Conservation (phyloP, 2,888 invertebrate species). For the Zootermopsis nevadensis region DNA sequence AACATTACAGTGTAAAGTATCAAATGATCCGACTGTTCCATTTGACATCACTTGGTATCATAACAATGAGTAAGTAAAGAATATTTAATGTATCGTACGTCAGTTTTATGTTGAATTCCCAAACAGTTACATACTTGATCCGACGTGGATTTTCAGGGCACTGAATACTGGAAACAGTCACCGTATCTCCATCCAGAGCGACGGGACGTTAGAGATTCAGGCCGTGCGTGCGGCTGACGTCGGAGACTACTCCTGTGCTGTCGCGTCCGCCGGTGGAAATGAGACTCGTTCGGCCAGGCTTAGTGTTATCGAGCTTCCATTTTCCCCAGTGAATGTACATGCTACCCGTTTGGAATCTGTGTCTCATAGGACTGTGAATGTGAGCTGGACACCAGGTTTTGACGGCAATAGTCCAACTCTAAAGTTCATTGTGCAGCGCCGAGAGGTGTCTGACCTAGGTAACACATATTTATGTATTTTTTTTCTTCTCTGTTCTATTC, state of each 20-base stretch:
- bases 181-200: constrained; percentile 78
- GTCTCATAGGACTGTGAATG: constrained; percentile 82
- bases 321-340: constrained; percentile 88
- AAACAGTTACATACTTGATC: not conserved
- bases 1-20: constrained; percentile 93
- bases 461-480: constrained; percentile 55
- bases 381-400: constrained; percentile 95
- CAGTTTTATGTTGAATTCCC: not conserved
- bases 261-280: constrained; percentile 91
- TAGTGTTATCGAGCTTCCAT: constrained; percentile 94
- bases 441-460: constrained; percentile 90
- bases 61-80: constrained; percentile 78
- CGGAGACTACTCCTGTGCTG: constrained; percentile 91
- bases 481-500: no score
- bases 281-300: constrained; percentile 87
- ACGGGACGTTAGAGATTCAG: constrained; percentile 88
- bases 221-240: constrained; percentile 93
- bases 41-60: constrained; percentile 91
- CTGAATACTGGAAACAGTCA: constrained; percentile 74
- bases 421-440: constrained; percentile 91
- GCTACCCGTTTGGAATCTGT: constrained; percentile 71
- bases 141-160: constrained; percentile 60
- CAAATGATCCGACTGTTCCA: constrained; percentile 88
- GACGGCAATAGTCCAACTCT: constrained; percentile 96
- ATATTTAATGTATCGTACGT: not conserved